Evolutionary conservation across 92 coral and sea anemone species (phyloP), one percentile per base, ranked within the genome.

Genomic region (Siderastrea radians): DNA sequence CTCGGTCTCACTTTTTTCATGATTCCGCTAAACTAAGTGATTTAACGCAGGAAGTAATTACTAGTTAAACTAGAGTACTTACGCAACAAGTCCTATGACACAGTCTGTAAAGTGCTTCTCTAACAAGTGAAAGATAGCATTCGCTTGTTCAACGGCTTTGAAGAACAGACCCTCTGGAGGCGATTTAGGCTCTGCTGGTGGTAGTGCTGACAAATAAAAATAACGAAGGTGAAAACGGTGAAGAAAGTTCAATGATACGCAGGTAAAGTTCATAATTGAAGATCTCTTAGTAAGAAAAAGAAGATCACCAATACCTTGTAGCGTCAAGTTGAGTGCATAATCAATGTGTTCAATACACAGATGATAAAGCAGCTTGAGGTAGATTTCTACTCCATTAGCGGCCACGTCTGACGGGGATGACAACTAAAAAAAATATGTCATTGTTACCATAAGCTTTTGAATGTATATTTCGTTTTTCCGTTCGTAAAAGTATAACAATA

Each of bases 51-150:
- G 38, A 26, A 26, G 38, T 26, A 0, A 26, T 26, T 26, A 26
- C 0, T 26, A 26, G 38, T 26, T 26, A 26, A 26, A 26, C 38
- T 26, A 26, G 38, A 1, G 49, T 26, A 73, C 98, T 75, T 89
- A 97, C 99, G 98, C 98, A 13, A 95, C 99, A 12, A 97, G 84
- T 46, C 98, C 95, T 72, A 97, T 97, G 79, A 97, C 94, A 85
- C 89, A 86, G 88, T 97, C 99, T 13, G 98, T 97, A 71, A 97
- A 97, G 73, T 97, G 99, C 58, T 97, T 97, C 90, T 97, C 99
- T 71, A 97, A 91, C 71, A 97, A 87, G 88, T 97, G 99, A 83
- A 97, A 97, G 74, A 97, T 97, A 11, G 96, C 99, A 72, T 97
- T 95, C 49, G 98, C 99, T 88, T 93, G 99, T 49, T 95, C 97